These are phyloP conservation scores for Athripsodes cinereus DNA, from an alignment of 2,888 invertebrate genomes.

Conservation along the genomic window DNA sequence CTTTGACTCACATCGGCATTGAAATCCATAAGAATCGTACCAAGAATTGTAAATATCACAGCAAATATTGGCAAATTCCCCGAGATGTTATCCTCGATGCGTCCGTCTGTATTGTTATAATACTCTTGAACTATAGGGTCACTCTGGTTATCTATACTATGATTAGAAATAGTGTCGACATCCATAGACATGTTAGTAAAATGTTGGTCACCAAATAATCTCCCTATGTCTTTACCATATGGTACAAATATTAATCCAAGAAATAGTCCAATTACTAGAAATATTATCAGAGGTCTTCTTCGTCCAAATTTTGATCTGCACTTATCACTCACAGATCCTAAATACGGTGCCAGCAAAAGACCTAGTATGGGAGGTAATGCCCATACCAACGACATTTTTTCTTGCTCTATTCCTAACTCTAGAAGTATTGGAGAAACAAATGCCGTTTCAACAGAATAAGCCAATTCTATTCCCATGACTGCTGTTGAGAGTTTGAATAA, in stretches of 20 bases:
- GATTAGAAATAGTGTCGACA: background rate
- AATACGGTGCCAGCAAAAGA: conserved; percentile 38
- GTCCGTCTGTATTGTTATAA: background rate
- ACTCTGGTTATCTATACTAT: background rate
- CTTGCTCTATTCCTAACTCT: conserved; percentile 54
- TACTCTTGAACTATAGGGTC: background rate
- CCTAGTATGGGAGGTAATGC: conserved; percentile 39
- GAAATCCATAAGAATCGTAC: conserved; percentile 56
- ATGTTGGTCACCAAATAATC: conserved; percentile 41
- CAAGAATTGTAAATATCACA: conserved; percentile 52
- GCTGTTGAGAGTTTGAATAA: conserved; percentile 19
- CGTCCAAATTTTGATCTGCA: conserved; percentile 50
- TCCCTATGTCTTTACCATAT: conserved; percentile 51
- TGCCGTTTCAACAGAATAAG: conserved; percentile 62
- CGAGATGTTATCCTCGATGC: conserved; percentile 2
- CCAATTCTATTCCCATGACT: conserved; percentile 55
- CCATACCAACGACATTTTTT: conserved; percentile 51
- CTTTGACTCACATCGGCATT: conserved; percentile 61
- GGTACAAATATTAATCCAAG: conserved; percentile 51
- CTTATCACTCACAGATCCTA: conserved; percentile 56
- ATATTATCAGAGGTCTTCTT: conserved; percentile 53
- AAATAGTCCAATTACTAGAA: conserved; percentile 51
- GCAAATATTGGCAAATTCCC: conserved; percentile 35
- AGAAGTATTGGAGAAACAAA: conserved; percentile 59
- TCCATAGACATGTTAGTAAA: background rate